These are phyloP conservation scores for Pangasius djambal DNA, from an alignment of 2,797 vertebrate genomes.

Conservation along the genomic window DNA sequence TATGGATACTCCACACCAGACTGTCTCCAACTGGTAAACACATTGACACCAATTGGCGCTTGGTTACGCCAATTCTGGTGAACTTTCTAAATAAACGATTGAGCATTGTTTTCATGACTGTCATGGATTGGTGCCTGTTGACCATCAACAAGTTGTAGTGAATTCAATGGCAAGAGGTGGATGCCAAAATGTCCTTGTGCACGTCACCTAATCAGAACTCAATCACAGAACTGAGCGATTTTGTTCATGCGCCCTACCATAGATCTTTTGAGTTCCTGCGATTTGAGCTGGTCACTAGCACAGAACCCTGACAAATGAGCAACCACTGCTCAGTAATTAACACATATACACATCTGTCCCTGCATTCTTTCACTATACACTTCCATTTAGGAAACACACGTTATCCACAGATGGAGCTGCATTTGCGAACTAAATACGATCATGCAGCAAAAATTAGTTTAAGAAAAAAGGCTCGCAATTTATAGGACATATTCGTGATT, in stretches of 20 bases:
- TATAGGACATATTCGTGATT: not conserved
- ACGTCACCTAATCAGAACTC: not conserved
- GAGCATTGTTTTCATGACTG: not conserved
- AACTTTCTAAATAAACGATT: not conserved
- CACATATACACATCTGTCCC: not conserved
- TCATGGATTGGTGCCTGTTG: not conserved
- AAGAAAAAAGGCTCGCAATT: not conserved
- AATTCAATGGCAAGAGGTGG: not conserved
- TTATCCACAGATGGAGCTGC: not conserved
- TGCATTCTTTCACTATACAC: not conserved
- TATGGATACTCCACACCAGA: not conserved
- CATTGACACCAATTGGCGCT: not conserved
- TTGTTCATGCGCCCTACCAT: not conserved
- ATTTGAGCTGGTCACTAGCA: constrained; percentile 7
- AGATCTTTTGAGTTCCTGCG: not conserved
- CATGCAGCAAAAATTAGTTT: not conserved
- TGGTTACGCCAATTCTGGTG: not conserved
- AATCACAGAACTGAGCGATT: not conserved
- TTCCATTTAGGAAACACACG: not conserved
- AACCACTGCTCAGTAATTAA: not conserved
- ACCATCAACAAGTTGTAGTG: not conserved
- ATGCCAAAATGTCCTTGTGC: not conserved
- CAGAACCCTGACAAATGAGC: not conserved
- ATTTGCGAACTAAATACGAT: not conserved
- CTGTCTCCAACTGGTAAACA: not conserved